Base-by-base conservation (phyloP, 37 sponge, comb jelly and placozoan genomes). In the Mnemiopsis leidyi region DNA sequence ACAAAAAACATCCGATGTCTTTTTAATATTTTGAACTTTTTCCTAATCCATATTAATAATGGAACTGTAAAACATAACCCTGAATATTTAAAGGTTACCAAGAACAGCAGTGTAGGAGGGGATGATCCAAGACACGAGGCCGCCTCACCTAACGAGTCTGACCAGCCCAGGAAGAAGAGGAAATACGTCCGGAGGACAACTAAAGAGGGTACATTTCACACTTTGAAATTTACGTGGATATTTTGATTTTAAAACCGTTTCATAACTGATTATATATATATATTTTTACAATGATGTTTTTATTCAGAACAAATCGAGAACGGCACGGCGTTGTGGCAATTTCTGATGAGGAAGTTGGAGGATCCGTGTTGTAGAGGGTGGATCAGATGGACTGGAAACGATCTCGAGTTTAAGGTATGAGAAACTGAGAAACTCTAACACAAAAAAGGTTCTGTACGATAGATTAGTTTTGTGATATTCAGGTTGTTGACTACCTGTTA, bases 301-400 rank as follows among this genome's bases (percentile, higher is more conserved):
- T n/a, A 40, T 37, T 18, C 90, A 85, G 90, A 85, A 33, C 90
- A 85, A 85, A 85, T 85, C 3, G 90, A 38, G 61, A 85, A 85
- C 90, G 90, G 90, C 0, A 85, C 90, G 18, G 90, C 90, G 0
- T 61, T 85, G 25, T 85, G 90, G 90, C 90, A 85, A 61, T 85
- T 85, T 29, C 48, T 85, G 26, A 85, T 85, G 90, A 85, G 90
- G 30, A 85, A 85, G 61, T 40, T 85, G 90, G 90, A 38, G 26
- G 90, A 85, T 37, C 32, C 5, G 30, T 28, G 35, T 13, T 85
- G 90, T 39, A 13, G 90, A 16, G 36, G 35, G 29, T 85, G 90
- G 90, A 85, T 85, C 39, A 28, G 90, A 40, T 85, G 90, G 90
- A 85, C 90, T 85, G 90, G 90, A 35, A 85, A 85, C 36, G 90